Evolutionary conservation across 53 echinoderm and acorn worm species (phyloP), one percentile per base, ranked within the genome.

Genomic region (Crossaster papposus): DNA sequence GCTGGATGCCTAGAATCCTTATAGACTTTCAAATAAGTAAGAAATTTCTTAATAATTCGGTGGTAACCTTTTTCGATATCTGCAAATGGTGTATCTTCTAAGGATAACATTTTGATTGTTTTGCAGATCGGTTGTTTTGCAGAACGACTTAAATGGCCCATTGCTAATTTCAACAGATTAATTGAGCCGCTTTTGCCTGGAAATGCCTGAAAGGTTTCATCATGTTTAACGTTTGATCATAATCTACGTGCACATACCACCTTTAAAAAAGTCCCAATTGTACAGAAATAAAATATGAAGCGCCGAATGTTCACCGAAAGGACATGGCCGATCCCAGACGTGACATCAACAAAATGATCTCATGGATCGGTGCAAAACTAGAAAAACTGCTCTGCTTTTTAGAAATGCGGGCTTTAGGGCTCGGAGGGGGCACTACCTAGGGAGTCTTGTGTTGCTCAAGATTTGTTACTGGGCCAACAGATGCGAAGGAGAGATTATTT

Each of bases 381-480:
- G 15, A 36, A 38, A 82, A 65, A 22, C 34, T 33, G 64, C 26
- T 52, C 54, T 34, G 32, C 34, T 32, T 29, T 35, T 17, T 54
- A 51, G 79, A 64, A 68, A n/a, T n/a, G n/a, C n/a, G n/a, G n/a
- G n/a, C n/a, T n/a, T 37, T 23, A 14, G 26, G 68, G 34, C 65
- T 70, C 75, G 30, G 11, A 2, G 33, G 10, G 24, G 18, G 35
- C 72, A 7, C 22, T 4, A 5, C 34, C 36, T 10, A 35, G 35
- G 75, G 36, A 74, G 54, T 36, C 36, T 58, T 64, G 30, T 17
- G 77, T 22, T 51, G 28, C 54, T 11, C 5, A 18, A 62, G 87
- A 87, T 75, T 76, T 35, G 58, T 58, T 87, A 87, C 87, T 18
- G 36, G 55, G 17, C 76, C 22, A 77, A 76, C 87, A 87, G 87